phyloP scores from a whole-genome alignment of 2,888 invertebrate species.

The Rhaphigaster nebulosa region DNA sequence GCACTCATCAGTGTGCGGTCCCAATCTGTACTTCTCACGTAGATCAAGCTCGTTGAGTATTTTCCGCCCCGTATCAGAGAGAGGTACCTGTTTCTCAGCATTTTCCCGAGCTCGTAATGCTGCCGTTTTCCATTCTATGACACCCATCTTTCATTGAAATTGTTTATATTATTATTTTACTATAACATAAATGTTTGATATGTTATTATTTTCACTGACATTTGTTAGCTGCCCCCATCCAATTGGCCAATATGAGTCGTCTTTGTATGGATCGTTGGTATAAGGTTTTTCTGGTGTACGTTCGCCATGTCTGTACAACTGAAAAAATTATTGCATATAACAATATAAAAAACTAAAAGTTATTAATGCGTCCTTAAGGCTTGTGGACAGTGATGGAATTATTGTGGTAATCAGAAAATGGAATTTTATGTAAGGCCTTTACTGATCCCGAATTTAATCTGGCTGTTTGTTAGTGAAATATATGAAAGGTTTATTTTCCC shows the following conservation, averaged over 20 bases:
- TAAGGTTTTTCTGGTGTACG: slow-evolving; percentile 85
- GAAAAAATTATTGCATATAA: slow-evolving; percentile 62
- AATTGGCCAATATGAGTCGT: slow-evolving; percentile 83
- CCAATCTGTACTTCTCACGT: slow-evolving; percentile 80
- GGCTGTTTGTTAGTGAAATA: too few relatives aligned
- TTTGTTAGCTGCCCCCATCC: slow-evolving; percentile 91
- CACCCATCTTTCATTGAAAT: background rate
- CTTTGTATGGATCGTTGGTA: slow-evolving; percentile 84
- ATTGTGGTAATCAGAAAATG: background rate
- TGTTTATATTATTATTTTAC: background rate
- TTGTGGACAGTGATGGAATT: background rate
- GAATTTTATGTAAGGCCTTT: background rate
- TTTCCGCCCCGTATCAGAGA: slow-evolving; percentile 62
- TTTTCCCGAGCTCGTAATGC: slow-evolving; percentile 77
- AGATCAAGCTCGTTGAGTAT: slow-evolving; percentile 68
- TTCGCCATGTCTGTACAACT: slow-evolving; percentile 91
- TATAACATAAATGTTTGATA: background rate
- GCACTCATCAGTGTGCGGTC: slow-evolving; percentile 83
- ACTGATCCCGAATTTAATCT: too few relatives aligned
- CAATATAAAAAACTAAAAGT: background rate
- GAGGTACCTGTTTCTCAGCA: slow-evolving; percentile 76
- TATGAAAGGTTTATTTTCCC: too few relatives aligned
- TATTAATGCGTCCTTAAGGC: too few relatives aligned
- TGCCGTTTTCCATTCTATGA: slow-evolving; percentile 76
- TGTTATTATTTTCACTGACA: slow-evolving; percentile 69